Evolutionary conservation across 2,888 invertebrate genomes (phyloP).

Genomic region (Griposia aprilina): DNA sequence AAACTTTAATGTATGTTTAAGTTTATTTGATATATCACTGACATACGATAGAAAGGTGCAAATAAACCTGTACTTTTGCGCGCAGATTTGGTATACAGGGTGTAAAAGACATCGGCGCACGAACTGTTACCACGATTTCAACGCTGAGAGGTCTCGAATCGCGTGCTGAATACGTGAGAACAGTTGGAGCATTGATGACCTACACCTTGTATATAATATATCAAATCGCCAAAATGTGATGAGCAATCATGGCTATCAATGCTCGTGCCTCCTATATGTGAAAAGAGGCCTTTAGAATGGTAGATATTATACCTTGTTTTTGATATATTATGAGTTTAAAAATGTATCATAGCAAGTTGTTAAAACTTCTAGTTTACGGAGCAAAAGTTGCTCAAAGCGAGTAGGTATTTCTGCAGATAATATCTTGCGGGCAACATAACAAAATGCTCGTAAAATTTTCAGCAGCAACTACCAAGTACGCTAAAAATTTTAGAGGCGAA

Average conservation of each 20-base stretch:
- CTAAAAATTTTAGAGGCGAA: constrained; percentile 21
- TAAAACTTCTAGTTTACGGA: constrained; percentile 12
- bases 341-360: background rate
- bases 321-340: background rate
- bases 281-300: background rate
- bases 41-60: background rate
- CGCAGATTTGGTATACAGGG: too few relatives aligned
- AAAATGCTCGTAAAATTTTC: constrained; percentile 19
- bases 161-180: background rate
- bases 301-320: background rate
- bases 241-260: background rate
- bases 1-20: background rate
- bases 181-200: too few relatives aligned
- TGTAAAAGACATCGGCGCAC: background rate
- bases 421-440: constrained; percentile 31
- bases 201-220: background rate
- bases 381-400: constrained; percentile 21
- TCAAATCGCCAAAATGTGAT: background rate
- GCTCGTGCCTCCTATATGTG: background rate
- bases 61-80: background rate
- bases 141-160: background rate
- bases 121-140: background rate
- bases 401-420: constrained; percentile 16
- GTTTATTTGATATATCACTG: background rate
- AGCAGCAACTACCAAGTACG: background rate